Base-by-base conservation (phyloP, 35 echinoderm and acorn worm genomes). In the Apostichopus japonicus region DNA sequence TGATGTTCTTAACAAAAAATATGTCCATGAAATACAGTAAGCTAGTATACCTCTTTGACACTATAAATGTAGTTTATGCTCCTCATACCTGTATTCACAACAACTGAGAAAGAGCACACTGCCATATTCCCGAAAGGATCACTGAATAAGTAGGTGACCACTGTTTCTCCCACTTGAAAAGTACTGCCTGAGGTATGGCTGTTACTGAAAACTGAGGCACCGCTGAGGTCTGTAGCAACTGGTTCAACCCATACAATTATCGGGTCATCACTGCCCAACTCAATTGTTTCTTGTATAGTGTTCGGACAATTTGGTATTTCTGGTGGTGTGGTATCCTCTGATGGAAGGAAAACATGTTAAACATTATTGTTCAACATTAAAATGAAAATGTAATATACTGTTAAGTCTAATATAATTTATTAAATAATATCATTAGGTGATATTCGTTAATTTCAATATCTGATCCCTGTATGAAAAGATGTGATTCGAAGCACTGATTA, bases 71-170 rank as follows among this genome's bases (percentile, higher is more conserved):
- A 44, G 33, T 44, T 44, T 44, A 44, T 44, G 33, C 33, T 44
- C 33, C 33, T 44, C 4, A 44, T 91, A 91, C 90, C 55, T 91
- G 90, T 91, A 2, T 10, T 55, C 19, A 96, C 95, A 24, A 88
- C 93, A 4, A 96, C 79, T 51, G 75, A 13, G 22, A 91, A 96
- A 81, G 73, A 21, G 52, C 95, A 96, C 4, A 73, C 8, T 13
- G 92, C 92, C 54, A 23, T 57, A 56, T 93, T 93, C 3, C 61
- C 65, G 78, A 77, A 78, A 8, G 88, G 65, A 73, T 96, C 95
- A 1, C 52, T 19, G 55, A 93, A 96, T 4, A 67, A 17, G 81
- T 93, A 96, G 14, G 92, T 96, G 53, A 96, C 92, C 10, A 62
- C 58, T 5, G 95, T 96, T 70, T 56, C 17, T 15, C 92, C 92